Conservation (phyloP, 2,888 invertebrate genomes). For the Tiliacea citrago region DNA sequence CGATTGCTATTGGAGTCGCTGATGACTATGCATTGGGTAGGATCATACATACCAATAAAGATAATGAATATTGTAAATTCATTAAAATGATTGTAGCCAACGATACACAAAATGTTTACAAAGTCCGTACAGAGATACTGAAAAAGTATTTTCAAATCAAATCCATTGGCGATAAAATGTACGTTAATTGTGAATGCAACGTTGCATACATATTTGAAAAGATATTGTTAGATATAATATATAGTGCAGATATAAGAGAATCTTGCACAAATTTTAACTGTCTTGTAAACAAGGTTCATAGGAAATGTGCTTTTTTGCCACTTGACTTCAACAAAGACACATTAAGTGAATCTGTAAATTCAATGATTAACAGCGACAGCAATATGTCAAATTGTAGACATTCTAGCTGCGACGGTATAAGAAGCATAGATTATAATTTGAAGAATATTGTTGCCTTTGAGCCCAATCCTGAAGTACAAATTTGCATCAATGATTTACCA, state of each 20-base stretch:
- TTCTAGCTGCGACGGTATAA: slow-evolving; percentile 6
- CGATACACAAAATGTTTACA: slow-evolving; percentile 37
- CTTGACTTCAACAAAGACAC: slow-evolving; percentile 8
- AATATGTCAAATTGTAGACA: too few relatives aligned
- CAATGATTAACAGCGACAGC: too few relatives aligned
- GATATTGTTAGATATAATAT: slow-evolving; percentile 39
- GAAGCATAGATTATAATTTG: slow-evolving; percentile 36
- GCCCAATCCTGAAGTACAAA: too few relatives aligned
- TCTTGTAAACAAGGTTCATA: not conserved
- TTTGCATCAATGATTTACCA: slow-evolving; percentile 21
- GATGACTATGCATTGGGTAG: slow-evolving; percentile 30
- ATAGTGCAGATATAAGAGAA: slow-evolving; percentile 29
- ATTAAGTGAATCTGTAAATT: too few relatives aligned
- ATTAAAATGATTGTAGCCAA: slow-evolving; percentile 26
- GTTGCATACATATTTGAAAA: slow-evolving; percentile 48
- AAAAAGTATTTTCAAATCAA: slow-evolving; percentile 25
- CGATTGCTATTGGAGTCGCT: slow-evolving; percentile 39
- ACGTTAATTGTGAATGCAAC: slow-evolving; percentile 48
- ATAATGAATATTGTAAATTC: slow-evolving; percentile 14
- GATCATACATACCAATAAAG: slow-evolving; percentile 13
- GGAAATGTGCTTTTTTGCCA: slow-evolving; percentile 20
- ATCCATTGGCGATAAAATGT: slow-evolving; percentile 22
- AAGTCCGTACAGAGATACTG: slow-evolving; percentile 23
- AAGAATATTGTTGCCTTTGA: slow-evolving; percentile 7
- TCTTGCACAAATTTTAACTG: slow-evolving; percentile 9